Evolutionary conservation across 1,140 invertebrate genomes (phyloP), one percentile per base, ranked within the genome.

Genomic region (Drosophila littoralis): DNA sequence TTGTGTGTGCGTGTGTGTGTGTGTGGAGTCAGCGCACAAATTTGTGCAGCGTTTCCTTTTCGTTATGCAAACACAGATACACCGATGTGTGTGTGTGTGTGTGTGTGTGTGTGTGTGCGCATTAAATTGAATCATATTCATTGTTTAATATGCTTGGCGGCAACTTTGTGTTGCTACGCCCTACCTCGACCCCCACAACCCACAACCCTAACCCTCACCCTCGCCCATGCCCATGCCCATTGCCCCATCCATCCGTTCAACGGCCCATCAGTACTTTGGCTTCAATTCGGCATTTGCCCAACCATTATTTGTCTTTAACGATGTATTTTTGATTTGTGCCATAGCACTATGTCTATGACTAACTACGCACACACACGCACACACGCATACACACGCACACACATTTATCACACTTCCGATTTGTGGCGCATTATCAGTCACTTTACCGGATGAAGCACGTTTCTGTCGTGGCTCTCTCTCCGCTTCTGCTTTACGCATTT

Each of bases 81-180:
- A 54, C 43, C 22, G 22, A 28, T 17, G 33, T 12, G 35, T 36
- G 13, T 28, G 22, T 15, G 33, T 64, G 33, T 55, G 7, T 43
- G 17, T 59, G 35, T 43, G 35, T 69, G 38, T 35, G 32, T 76
- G 75, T 22, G 1, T 55, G 45, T 64, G 70, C 60, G 78, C 83
- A 86, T 88, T 82, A 89, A 89, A 88, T 89, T 89, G 81, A 89
- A 90, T 89, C 84, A 89, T 89, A 81, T 90, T 67, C 84, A 89
- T 89, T 89, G 85, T 89, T 89, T 89, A 89, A 89, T 89, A 89
- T 89, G 80, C 84, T 89, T 36, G 80, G 77, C 77, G 80, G 80
- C 80, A 75, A 65, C 65, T 70, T 79, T 77, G 64, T 68, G 64
- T 45, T 52, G 36, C 68, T 33, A 51, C 55, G 33, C 32, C 12